These are phyloP conservation scores for Pristionchus japonicus DNA, from an alignment of 2,888 invertebrate genomes.

Conservation along the genomic window DNA sequence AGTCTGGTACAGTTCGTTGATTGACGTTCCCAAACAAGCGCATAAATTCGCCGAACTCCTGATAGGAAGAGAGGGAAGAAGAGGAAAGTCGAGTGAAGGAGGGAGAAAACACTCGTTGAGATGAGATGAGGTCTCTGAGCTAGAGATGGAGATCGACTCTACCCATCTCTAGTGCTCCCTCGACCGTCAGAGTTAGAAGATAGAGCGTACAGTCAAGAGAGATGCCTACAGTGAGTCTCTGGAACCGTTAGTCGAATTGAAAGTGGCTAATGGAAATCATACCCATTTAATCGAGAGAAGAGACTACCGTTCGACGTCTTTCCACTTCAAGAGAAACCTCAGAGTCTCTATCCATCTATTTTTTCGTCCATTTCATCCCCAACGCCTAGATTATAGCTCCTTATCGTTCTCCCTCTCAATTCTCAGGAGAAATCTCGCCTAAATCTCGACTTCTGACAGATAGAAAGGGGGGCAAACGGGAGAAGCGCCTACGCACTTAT, in stretches of 20 bases:
- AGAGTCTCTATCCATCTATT: no score
- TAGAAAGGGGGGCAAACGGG: not conserved
- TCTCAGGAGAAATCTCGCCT: slow-evolving; percentile 22
- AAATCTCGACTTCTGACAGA: not conserved
- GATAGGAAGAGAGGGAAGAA: slow-evolving; percentile 17
- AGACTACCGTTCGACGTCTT: not conserved
- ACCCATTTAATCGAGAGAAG: not conserved
- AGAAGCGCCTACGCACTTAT: slow-evolving; percentile 18
- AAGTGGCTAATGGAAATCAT: not conserved
- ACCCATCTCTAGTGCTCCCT: not conserved
- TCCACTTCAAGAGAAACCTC: not conserved
- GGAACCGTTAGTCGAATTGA: not conserved
- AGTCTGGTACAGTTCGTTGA: not conserved
- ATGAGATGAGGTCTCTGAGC: slow-evolving; percentile 47
- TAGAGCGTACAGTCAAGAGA: not conserved
- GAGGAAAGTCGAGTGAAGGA: slow-evolving; percentile 47
- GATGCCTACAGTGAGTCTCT: not conserved
- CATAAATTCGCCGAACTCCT: not conserved
- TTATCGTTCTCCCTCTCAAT: slow-evolving; percentile 27
- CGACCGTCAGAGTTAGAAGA: not conserved
- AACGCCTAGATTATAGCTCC: slow-evolving; percentile 2
- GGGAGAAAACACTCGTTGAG: slow-evolving; percentile 47
- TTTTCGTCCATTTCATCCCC: not conserved
- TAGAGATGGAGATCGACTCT: not conserved
- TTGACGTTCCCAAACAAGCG: not conserved